Percentiles rank a stretch among this genome's conserved stretches.
These are phyloP conservation scores for Chionomys nivalis DNA, from an alignment of 2,113 vertebrate species.

Conservation along the genomic window DNA sequence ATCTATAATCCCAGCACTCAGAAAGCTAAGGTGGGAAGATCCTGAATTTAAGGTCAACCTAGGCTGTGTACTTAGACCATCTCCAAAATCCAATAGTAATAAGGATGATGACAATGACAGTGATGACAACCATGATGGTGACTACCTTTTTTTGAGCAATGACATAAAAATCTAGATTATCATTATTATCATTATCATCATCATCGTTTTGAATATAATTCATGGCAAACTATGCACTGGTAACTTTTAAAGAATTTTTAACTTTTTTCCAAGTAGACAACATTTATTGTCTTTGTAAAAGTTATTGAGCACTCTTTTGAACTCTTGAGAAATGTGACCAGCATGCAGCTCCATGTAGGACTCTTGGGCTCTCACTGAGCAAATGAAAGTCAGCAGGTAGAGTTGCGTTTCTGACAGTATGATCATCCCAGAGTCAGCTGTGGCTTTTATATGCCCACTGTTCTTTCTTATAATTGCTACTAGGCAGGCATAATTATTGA, in stretches of 20 bases:
- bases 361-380: background rate
- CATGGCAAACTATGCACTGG: background rate
- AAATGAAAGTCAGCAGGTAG: accelerated
- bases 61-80: background rate
- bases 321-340: background rate
- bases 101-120: background rate
- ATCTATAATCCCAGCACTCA: background rate
- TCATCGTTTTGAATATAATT: conserved; percentile 19
- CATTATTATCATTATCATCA: no score
- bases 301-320: background rate
- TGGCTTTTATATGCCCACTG: background rate
- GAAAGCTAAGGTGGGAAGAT: background rate
- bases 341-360: accelerated
- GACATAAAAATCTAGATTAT: background rate
- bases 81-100: background rate
- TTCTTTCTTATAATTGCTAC: background rate
- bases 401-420: background rate
- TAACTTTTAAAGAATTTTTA: background rate
- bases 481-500: background rate
- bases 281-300: background rate
- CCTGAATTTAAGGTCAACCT: background rate
- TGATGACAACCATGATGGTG: background rate
- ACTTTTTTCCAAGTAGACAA: background rate
- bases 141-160: background rate
- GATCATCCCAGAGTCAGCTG: background rate